phyloP scores from a whole-genome alignment of 2,888 invertebrate species.

The Acronicta psi region DNA sequence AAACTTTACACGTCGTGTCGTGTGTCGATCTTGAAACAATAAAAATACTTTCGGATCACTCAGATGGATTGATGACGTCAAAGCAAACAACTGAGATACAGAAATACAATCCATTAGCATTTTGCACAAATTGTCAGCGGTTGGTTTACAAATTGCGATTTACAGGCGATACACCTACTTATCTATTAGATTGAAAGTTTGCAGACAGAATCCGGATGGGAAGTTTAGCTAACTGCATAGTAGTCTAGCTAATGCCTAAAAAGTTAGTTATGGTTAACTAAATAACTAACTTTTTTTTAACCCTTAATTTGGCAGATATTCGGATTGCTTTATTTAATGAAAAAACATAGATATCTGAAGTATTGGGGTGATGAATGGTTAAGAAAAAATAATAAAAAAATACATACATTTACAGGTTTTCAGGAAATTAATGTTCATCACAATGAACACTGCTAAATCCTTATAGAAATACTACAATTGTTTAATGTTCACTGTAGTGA shows the following conservation, averaged over 20 bases:
- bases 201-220: constrained; percentile 19
- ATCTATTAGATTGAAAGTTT: constrained; percentile 3
- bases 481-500: background rate
- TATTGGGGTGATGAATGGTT: too few relatives aligned
- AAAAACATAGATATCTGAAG: too few relatives aligned
- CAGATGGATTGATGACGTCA: constrained; percentile 32
- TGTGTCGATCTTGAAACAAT: constrained; percentile 21
- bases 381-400: too few relatives aligned
- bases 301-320: too few relatives aligned
- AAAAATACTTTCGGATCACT: constrained; percentile 19
- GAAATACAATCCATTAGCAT: constrained; percentile 41
- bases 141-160: constrained; percentile 29
- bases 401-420: too few relatives aligned
- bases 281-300: too few relatives aligned
- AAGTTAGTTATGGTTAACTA: too few relatives aligned
- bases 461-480: background rate
- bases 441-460: background rate
- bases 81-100: constrained; percentile 26
- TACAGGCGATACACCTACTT: constrained; percentile 15
- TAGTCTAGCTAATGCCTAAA: too few relatives aligned
- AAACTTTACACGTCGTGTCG: too few relatives aligned
- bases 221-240: background rate
- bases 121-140: constrained; percentile 10
- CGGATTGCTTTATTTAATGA: too few relatives aligned
- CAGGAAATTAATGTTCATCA: background rate